phyloP scores from a whole-genome alignment of 2,888 invertebrate species.

The Eretmocerus hayati region DNA sequence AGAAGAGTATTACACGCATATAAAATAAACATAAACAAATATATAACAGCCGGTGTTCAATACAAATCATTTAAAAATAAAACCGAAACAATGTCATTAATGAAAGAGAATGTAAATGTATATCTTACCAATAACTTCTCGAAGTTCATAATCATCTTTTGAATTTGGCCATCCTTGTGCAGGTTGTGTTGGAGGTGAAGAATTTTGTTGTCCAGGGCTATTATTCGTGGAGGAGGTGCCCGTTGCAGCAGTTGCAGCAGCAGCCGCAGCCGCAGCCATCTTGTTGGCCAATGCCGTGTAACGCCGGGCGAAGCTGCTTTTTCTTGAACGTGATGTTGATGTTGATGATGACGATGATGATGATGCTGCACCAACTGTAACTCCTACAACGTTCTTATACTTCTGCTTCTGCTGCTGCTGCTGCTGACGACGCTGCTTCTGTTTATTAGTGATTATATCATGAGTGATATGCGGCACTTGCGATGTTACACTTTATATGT shows the following conservation, averaged over 20 bases:
- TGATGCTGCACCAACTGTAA: slow-evolving; percentile 7
- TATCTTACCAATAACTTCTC: slow-evolving; percentile 83
- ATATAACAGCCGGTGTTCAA: too few relatives aligned
- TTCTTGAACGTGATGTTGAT: slow-evolving; percentile 25
- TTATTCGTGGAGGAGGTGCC: slow-evolving; percentile 30
- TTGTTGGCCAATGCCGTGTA: slow-evolving; percentile 55
- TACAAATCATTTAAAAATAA: too few relatives aligned
- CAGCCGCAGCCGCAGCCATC: slow-evolving; percentile 49
- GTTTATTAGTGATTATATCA: too few relatives aligned
- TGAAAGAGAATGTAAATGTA: neutral
- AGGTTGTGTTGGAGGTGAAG: too few relatives aligned
- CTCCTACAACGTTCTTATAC: neutral
- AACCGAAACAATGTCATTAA: too few relatives aligned
- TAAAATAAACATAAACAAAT: too few relatives aligned
- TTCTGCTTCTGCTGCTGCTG: neutral
- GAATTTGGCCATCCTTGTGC: slow-evolving; percentile 75
- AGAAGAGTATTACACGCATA: too few relatives aligned
- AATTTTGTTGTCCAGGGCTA: too few relatives aligned
- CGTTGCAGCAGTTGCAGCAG: neutral
- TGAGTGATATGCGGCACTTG: too few relatives aligned
- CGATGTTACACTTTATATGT: too few relatives aligned
- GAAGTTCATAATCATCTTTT: slow-evolving; percentile 86
- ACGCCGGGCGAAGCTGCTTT: slow-evolving; percentile 37
- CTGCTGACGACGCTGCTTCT: neutral
- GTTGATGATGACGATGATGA: slow-evolving; percentile 12